A percentile compares a stretch with the other conserved stretches of the same genome.
phyloP scores from a whole-genome alignment of 2,113 vertebrate species.

The Pelvicachromis taeniatus region DNA sequence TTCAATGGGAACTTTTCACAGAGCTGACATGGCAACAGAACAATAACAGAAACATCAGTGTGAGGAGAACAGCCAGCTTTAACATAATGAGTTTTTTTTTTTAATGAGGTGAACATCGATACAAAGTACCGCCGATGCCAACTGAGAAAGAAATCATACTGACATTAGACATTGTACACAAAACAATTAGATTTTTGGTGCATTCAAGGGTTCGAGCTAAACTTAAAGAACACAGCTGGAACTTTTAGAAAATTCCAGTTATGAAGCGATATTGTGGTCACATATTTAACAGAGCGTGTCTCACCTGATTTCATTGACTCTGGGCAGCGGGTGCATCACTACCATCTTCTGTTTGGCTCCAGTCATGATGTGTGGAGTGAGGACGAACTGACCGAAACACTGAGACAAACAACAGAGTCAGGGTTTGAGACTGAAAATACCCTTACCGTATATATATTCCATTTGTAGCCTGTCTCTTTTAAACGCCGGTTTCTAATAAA shows the following conservation, averaged over 20 bases:
- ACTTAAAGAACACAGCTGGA: background rate
- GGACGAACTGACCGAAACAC: constrained; percentile 96
- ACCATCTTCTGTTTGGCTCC: constrained; percentile 97
- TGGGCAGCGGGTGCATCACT: constrained; percentile 94
- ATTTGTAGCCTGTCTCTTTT: too few relatives aligned
- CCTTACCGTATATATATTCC: too few relatives aligned
- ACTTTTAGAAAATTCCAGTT: too few relatives aligned
- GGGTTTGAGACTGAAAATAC: background rate
- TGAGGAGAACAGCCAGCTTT: too few relatives aligned
- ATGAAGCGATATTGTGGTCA: too few relatives aligned
- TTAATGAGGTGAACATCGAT: too few relatives aligned
- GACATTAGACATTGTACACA: background rate
- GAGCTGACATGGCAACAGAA: too few relatives aligned
- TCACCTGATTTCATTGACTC: constrained; percentile 96
- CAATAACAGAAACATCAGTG: too few relatives aligned
- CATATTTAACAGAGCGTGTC: background rate
- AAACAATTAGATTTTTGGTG: fast-evolving
- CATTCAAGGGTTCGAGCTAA: background rate
- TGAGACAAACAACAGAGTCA: constrained; percentile 26
- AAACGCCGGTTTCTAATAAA: too few relatives aligned
- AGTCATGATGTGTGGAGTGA: constrained; percentile 97
- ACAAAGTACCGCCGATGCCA: too few relatives aligned
- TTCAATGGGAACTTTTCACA: too few relatives aligned
- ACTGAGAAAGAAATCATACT: background rate
- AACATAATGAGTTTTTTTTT: too few relatives aligned